phyloP scores from a whole-genome alignment of 2,113 vertebrate genomes.

The Bujurquina vittata region DNA sequence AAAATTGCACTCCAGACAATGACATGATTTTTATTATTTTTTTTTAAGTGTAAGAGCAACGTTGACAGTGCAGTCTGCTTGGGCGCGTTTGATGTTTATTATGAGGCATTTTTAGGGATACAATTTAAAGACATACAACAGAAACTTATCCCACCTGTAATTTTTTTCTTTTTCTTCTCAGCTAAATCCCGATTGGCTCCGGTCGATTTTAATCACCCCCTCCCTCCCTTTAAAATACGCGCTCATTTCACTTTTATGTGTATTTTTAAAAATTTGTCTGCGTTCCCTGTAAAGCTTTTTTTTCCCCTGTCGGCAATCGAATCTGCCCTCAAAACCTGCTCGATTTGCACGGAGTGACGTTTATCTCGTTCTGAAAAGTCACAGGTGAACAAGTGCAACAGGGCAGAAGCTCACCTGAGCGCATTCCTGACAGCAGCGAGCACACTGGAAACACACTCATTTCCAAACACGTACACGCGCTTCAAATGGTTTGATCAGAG shows the following conservation, averaged over 20 bases:
- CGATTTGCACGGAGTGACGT: background rate
- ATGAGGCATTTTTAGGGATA: background rate
- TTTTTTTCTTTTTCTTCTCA: background rate
- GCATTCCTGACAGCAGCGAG: conserved; percentile 21
- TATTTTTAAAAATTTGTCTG: background rate
- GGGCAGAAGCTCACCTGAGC: conserved; percentile 37
- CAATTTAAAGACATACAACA: background rate
- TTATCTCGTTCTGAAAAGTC: conserved; percentile 14
- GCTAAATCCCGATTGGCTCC: background rate
- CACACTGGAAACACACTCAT: background rate
- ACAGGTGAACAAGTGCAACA: conserved; percentile 24
- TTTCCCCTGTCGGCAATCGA: background rate
- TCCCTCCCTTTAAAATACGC: background rate
- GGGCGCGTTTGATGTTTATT: background rate
- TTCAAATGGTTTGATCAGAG: background rate
- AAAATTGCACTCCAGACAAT: background rate
- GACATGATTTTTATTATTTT: background rate
- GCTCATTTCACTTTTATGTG: background rate
- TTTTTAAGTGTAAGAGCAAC: background rate
- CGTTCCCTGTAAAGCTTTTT: background rate
- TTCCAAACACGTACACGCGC: background rate
- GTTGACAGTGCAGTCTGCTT: background rate
- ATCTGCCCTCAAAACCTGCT: background rate
- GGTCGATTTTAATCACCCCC: background rate
- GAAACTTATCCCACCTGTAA: background rate